These are phyloP conservation scores for Myathropa florea DNA, from an alignment of 2,888 invertebrate species.

Conservation along the genomic window DNA sequence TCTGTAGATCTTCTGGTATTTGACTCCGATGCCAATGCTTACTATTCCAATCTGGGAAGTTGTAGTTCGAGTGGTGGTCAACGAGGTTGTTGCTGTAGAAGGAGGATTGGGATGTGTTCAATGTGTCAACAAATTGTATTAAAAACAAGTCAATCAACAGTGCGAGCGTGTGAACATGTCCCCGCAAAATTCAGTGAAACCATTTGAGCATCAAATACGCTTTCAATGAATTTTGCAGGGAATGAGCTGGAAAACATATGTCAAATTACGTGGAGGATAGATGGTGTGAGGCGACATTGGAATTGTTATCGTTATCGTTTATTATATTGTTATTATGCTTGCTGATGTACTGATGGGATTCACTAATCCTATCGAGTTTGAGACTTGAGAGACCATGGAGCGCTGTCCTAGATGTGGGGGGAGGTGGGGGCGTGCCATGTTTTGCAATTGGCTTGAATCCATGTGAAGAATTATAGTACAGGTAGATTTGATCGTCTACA, in stretches of 20 bases:
- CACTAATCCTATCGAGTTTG: conserved; percentile 55
- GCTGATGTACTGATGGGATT: conserved; percentile 52
- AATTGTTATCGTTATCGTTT: conserved; percentile 20
- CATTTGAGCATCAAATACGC: neutral
- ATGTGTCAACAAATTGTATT: conserved; percentile 2
- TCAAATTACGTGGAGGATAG: conserved; percentile 44
- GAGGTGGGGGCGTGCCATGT: conserved; percentile 53
- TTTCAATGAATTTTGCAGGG: conserved; percentile 13
- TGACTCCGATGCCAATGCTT: conserved; percentile 18
- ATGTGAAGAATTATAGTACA: conserved; percentile 49
- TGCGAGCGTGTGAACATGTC: too few species aligned
- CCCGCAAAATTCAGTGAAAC: neutral
- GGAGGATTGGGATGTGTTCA: conserved; percentile 17
- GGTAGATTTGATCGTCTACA: conserved; percentile 55
- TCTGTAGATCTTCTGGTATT: neutral
- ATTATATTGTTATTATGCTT: conserved; percentile 50
- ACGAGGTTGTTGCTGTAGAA: conserved; percentile 31
- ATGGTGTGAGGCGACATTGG: conserved; percentile 21
- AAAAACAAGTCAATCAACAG: neutral
- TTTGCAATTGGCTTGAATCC: conserved; percentile 52
- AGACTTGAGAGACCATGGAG: conserved; percentile 55
- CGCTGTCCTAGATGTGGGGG: conserved; percentile 47
- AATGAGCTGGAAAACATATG: neutral
- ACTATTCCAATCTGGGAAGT: conserved; percentile 22
- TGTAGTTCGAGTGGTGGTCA: conserved; percentile 38